phyloP scores from a whole-genome alignment of 53 echinoderm and acorn worm genomes.

The Holothuria scabra region DNA sequence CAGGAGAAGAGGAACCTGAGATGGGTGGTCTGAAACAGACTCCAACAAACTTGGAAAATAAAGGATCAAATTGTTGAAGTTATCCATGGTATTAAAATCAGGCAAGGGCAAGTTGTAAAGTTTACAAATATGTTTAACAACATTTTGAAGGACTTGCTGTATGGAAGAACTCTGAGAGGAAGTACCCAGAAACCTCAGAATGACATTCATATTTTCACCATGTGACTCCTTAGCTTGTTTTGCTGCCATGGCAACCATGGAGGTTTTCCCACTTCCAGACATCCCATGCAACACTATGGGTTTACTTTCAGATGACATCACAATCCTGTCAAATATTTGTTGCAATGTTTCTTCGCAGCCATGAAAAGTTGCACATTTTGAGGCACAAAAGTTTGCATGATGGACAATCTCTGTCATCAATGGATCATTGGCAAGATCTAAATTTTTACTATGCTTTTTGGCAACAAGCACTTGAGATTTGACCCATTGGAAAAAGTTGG shows the following conservation, averaged over 20 bases:
- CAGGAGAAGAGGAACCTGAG: slow-evolving; percentile 62
- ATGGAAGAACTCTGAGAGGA: slow-evolving; percentile 90
- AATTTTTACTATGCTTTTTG: slow-evolving; percentile 37
- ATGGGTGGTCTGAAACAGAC: slow-evolving; percentile 66
- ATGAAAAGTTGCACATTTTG: slow-evolving; percentile 79
- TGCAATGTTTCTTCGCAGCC: slow-evolving; percentile 85
- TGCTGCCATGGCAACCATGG: slow-evolving; percentile 90
- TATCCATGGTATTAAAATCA: slow-evolving; percentile 61
- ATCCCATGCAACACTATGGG: slow-evolving; percentile 76
- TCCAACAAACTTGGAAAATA: slow-evolving; percentile 74
- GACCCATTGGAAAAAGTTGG: slow-evolving; percentile 43
- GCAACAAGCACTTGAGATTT: slow-evolving; percentile 55
- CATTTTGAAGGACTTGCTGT: slow-evolving; percentile 73
- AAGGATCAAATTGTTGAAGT: slow-evolving; percentile 63
- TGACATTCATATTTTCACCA: slow-evolving; percentile 54
- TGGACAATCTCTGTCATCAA: slow-evolving; percentile 77
- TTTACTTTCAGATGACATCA: slow-evolving; percentile 31
- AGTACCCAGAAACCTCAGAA: slow-evolving; percentile 89
- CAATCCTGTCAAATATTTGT: slow-evolving; percentile 60
- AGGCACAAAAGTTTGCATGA: slow-evolving; percentile 88
- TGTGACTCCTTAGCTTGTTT: slow-evolving; percentile 69
- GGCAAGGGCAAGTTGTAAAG: slow-evolving; percentile 61
- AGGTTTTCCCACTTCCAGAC: slow-evolving; percentile 96
- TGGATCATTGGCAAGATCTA: slow-evolving; percentile 67
- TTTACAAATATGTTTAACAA: slow-evolving; percentile 82